Evolutionary conservation across 1,140 invertebrate genomes (phyloP), one percentile per base, ranked within the genome.

Genomic region (Lepeophtheirus salmonis): DNA sequence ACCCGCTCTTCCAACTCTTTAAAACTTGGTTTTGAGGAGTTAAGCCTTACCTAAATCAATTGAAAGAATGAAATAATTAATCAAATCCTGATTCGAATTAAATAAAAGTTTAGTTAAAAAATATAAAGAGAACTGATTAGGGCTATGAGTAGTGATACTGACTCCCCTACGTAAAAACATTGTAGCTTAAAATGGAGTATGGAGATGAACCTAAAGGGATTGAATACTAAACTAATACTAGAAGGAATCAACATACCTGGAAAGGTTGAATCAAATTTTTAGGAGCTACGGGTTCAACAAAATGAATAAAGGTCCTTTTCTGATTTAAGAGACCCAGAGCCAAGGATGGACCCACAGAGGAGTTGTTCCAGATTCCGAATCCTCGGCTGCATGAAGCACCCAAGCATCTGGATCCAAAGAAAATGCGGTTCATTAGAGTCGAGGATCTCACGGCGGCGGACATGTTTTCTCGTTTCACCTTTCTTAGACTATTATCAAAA

Each of bases 1-100:
- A 87, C 82, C 66, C 83, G 78, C 50, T 80, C 75, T 70, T 80
- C 71, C 64, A 86, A 78, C 68, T 83, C 75, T 64, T 76, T 68
- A 63, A 72, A 66, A 60, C 71, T 53, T 20, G 61, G 50, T 63
- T 65, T 67, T 26, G 62, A 21, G 52, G 56, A 61, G n/a, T 50
- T 49, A 26, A 50, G 41, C 1, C n/a, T 54, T 12, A 21, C 1
- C 16, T 54, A 41, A n/a, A 41, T 10, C 6, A 41, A 41, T 6
- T 10, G 6, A 41, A 41, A 41, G 6, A 41, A 41, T 10, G n/a
- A 41, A n/a, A 41, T 6, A 41, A 41, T 41, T 10, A 41, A 41
- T 41, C 6, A 41, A 41, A 41, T 41, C 30, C 30, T 41, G 30
- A 41, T 10, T 41, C 30, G 30, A n/a, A n/a, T n/a, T 41, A 6